Percentiles rank a stretch among this genome's conserved stretches.
Conservation (phyloP, 2,113 vertebrate species). For the Protobothrops flavoviridis region DNA sequence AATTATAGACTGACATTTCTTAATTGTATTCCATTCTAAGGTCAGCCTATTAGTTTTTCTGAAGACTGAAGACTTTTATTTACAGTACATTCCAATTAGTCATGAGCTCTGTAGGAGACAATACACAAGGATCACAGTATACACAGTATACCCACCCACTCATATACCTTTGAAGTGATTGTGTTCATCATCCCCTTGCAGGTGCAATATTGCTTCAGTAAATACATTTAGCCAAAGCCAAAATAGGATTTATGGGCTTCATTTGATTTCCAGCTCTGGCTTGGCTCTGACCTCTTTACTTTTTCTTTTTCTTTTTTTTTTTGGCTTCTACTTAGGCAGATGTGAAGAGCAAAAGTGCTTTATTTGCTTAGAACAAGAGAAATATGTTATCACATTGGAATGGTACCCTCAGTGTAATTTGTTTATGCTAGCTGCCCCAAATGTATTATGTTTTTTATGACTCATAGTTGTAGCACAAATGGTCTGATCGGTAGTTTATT, state of each 20-base stretch:
- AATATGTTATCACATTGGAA: constrained; percentile 4
- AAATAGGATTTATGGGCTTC: constrained; percentile 10
- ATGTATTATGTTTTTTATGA: constrained; percentile 23
- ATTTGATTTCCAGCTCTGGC: background rate
- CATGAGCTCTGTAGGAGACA: background rate
- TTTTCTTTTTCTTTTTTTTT: background rate
- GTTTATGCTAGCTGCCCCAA: constrained; percentile 14
- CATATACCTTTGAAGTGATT: background rate
- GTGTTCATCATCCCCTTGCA: background rate
- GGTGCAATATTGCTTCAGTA: background rate
- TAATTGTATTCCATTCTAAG: background rate
- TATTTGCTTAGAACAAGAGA: constrained; percentile 3
- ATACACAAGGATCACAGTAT: background rate
- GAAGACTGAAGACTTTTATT: background rate
- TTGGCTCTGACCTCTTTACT: background rate
- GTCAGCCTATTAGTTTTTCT: background rate
- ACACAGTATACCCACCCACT: background rate
- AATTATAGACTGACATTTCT: background rate
- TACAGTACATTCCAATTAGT: background rate
- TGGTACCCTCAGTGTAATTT: constrained; percentile 1
- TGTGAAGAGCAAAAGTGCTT: background rate
- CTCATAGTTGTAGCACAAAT: constrained; percentile 16
- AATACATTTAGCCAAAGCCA: background rate
- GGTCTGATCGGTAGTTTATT: background rate
- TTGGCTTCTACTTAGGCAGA: background rate